Evolutionary conservation across 2,888 invertebrate species (phyloP), one percentile per base, ranked within the genome.

Genomic region (Drosophila helvetica): DNA sequence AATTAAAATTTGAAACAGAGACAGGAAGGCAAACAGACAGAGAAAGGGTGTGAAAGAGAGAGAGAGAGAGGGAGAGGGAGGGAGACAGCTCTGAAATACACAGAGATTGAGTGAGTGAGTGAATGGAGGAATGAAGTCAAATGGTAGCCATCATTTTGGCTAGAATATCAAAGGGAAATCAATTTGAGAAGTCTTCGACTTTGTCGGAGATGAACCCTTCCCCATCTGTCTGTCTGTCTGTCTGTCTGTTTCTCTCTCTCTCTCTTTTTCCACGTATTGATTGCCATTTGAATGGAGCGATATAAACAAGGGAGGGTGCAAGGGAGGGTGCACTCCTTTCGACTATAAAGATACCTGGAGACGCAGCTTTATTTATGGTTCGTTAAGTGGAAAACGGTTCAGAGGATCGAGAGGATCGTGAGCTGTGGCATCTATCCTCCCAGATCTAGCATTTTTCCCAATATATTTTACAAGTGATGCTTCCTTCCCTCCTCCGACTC

Each of bases 241-340:
- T 22, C 22, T 4, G 0, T 22, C 4, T 15, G 17, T n/a, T 38
- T 45, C 22, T 50, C n/a, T 42, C 1, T 15, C 3, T 9, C 48
- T 5, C 30, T 33, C 18, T 42, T 53, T 5, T 60, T 15, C 17
- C 43, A 57, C 52, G 64, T 72, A 79, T 86, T 88, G 81, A 82
- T 86, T 82, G 88, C 66, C 88, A 65, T 67, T 72, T 65, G n/a
- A 27, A 18, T 27, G 27, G 8, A 52, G 42, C 51, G 63, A 59
- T 64, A 54, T 54, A 27, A 30, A 47, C 64, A 15, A 25, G 12
- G 18, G 10, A 47, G 5, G 15, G 0, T 0, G 27, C 42, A 15
- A 30, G 46, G 47, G 50, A 7, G 25, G 25, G 1, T 8, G 8
- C 1, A 15, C 0, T 38, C 15, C 15, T 15, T 38, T 6, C 38